A percentile compares a stretch with the other conserved stretches of the same genome.
phyloP scores from a whole-genome alignment of 2,888 invertebrate species.

The Euproctis similis region DNA sequence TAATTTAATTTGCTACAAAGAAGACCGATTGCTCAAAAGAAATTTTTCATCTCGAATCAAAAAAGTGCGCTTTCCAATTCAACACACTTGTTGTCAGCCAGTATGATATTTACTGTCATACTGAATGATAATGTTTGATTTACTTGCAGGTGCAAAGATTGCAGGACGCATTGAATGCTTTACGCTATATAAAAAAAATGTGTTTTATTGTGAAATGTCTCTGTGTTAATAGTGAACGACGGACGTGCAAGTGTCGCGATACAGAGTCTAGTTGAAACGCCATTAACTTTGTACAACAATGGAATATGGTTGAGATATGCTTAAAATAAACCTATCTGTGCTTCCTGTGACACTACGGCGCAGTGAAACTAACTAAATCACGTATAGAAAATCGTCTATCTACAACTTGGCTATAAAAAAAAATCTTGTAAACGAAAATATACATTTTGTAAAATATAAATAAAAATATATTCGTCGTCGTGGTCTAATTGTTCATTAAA shows the following conservation, averaged over 20 bases:
- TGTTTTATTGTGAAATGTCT: slow-evolving; percentile 58
- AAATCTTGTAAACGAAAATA: slow-evolving; percentile 41
- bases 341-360: slow-evolving; percentile 56
- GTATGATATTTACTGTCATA: slow-evolving; percentile 30
- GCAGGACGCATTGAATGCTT: slow-evolving; percentile 43
- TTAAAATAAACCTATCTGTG: slow-evolving; percentile 54
- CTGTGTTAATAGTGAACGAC: slow-evolving; percentile 49
- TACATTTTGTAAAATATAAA: slow-evolving; percentile 27
- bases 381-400: slow-evolving; percentile 14
- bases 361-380: slow-evolving; percentile 39
- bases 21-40: no score
- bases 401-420: slow-evolving; percentile 17
- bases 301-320: slow-evolving; percentile 69
- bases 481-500: slow-evolving; percentile 56
- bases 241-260: slow-evolving; percentile 60
- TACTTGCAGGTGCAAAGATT: slow-evolving; percentile 50
- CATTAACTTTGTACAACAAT: slow-evolving; percentile 56
- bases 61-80: slow-evolving; percentile 50
- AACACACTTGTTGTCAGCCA: slow-evolving; percentile 35
- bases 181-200: slow-evolving; percentile 62
- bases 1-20: no score
- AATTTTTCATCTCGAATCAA: no score
- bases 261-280: slow-evolving; percentile 62
- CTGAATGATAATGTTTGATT: slow-evolving; percentile 35
- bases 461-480: slow-evolving; percentile 33